Percentiles rank a stretch among this genome's conserved stretches.
Conservation (phyloP, 1,140 invertebrate species). For the Hyposmocoma kahamanoa region DNA sequence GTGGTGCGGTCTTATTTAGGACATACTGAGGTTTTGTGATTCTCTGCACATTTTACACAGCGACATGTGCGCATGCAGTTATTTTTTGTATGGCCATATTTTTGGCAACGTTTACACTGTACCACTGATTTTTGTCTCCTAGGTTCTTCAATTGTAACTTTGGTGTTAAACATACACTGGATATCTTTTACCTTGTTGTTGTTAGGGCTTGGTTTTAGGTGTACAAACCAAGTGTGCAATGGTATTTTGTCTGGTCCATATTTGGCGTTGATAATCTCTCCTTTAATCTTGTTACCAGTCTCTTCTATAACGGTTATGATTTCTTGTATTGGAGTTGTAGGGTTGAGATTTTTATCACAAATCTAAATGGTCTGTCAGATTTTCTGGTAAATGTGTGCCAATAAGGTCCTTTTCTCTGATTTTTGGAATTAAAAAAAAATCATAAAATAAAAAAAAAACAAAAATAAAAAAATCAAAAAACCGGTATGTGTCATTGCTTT, state of each 20-base stretch:
- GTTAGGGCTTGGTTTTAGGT: neutral
- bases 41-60: conserved; percentile 2
- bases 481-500: neutral
- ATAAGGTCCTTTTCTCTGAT: conserved; percentile 1
- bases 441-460: no score
- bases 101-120: conserved; percentile 3
- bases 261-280: conserved; percentile 2
- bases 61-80: neutral
- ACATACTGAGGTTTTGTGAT: neutral
- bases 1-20: neutral
- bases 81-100: conserved; percentile 4
- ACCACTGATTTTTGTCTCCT: neutral
- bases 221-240: neutral
- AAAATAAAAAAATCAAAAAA: no score
- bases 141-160: neutral
- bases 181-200: neutral
- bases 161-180: neutral
- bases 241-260: neutral
- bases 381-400: conserved; percentile 7
- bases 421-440: no score
- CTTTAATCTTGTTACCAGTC: conserved; percentile 5
- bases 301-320: conserved; percentile 7
- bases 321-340: conserved; percentile 7
- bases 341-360: conserved; percentile 11
- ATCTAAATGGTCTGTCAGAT: neutral